phyloP scores from a whole-genome alignment of 2,888 invertebrate species.

The Pachliopta kotzebuea region DNA sequence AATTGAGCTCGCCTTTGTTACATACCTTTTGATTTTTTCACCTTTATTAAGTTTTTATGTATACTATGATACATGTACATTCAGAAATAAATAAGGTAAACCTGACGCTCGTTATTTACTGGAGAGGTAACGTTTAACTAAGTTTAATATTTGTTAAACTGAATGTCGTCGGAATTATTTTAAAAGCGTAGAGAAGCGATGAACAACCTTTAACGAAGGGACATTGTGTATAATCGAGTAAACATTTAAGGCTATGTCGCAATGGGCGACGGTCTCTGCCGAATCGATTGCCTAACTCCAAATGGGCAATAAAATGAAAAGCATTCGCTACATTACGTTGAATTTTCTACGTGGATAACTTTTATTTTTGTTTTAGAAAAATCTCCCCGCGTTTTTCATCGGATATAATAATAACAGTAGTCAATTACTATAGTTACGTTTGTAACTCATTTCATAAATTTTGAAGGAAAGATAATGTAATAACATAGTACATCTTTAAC shows the following conservation, averaged over 20 bases:
- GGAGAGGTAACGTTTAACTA: no score
- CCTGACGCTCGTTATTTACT: no score
- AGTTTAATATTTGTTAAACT: background rate
- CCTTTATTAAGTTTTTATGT: no score
- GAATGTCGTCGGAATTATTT: background rate
- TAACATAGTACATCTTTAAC: background rate
- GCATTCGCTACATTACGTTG: slow-evolving; percentile 21
- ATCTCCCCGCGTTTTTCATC: background rate
- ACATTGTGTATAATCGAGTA: slow-evolving; percentile 24
- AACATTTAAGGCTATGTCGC: slow-evolving; percentile 26
- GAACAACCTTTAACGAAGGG: slow-evolving; percentile 21
- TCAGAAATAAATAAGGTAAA: no score
- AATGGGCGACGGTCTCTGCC: slow-evolving; percentile 23
- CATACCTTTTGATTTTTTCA: no score
- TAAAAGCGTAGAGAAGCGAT: background rate
- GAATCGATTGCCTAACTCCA: slow-evolving; percentile 25
- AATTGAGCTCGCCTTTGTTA: no score
- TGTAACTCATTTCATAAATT: background rate
- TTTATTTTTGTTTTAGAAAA: slow-evolving; percentile 13
- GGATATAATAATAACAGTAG: background rate
- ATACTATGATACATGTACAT: no score
- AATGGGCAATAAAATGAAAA: slow-evolving; percentile 27
- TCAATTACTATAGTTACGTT: background rate
- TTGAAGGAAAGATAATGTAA: background rate
- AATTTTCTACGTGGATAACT: slow-evolving; percentile 10